Base-by-base conservation (phyloP, 1,140 invertebrate genomes). In the Littorina saxatilis region DNA sequence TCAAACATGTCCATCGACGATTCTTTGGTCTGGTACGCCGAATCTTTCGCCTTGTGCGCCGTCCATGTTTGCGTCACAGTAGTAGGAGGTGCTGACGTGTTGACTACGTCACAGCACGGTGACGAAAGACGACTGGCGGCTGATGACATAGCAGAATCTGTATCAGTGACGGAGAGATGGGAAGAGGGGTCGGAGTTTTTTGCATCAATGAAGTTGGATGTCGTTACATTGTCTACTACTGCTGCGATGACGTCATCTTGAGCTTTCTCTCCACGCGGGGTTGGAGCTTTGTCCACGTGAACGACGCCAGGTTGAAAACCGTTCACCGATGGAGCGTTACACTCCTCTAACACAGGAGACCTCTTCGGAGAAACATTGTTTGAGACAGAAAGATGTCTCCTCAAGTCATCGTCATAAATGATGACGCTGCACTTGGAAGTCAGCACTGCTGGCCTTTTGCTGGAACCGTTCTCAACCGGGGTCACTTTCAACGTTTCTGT, bases 1-100 rank as follows among this genome's bases (percentile, higher is more conserved):
- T 58, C 80, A 23, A 74, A 66, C 11, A 83, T 63, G 11, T 88
- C 86, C 47, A 86, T 35, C 0, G 87, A 88, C 0, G 85, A 84
- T 72, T 88, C 86, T 74, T 85, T 87, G 27, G 86, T 86, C 83
- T 88, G 82, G 47, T 88, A 88, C 40, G 86, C 87, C 13, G 87
- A 88, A 77, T 88, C 87, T 32, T 81, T 84, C 15, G 75, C 70
- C 27, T 61, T 61, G 27, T 29, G 61, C 29, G n/a, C 79, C 7
- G n/a, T 15, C 32, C 43, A 58, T 11, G 66, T 15, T 3, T 5
- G 39, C 43, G 13, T 29, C 15, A n/a, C 13, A 3, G 29, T 27
- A 0, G 73, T 15, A 3, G 70, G 50, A 2, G 40, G 40, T 20
- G 70, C 47, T n/a, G 70, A 73, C 70, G 70, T 73, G 50, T 50